phyloP scores from a whole-genome alignment of 2,888 invertebrate genomes.

The Drosophila eohydei region DNA sequence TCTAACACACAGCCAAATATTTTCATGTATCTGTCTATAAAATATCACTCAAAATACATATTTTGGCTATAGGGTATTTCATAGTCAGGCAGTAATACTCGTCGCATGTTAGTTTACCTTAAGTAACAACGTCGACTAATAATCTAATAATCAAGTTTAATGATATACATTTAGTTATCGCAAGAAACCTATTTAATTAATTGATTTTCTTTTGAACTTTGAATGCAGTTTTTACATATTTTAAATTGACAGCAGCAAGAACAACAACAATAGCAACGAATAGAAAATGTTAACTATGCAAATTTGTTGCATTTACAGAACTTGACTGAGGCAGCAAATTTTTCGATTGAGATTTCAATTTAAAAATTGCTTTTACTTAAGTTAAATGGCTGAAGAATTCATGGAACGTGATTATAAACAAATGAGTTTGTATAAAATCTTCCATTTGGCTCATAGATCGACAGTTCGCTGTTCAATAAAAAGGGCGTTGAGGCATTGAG shows the following conservation, averaged over 20 bases:
- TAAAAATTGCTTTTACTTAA: background rate
- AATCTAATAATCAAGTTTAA: constrained; percentile 4
- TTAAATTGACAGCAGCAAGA: background rate
- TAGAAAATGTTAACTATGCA: background rate
- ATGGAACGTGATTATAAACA: background rate
- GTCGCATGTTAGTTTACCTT: background rate
- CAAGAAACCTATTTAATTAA: background rate
- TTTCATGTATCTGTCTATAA: too few species aligned
- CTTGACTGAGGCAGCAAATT: too few species aligned
- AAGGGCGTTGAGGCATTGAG: constrained; percentile 37
- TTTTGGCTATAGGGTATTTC: background rate
- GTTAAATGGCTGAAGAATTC: background rate
- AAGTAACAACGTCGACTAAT: background rate
- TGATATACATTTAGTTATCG: constrained; percentile 2
- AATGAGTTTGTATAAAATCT: background rate
- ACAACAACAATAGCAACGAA: background rate
- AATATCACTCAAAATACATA: background rate
- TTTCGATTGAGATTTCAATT: background rate
- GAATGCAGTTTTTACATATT: background rate
- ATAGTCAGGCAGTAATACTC: background rate
- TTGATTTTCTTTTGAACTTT: constrained; percentile 4
- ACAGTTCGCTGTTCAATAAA: constrained; percentile 4
- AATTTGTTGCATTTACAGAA: background rate
- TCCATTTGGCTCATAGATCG: background rate
- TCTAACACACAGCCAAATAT: too few species aligned